Evolutionary conservation across 2,113 vertebrate species (phyloP).

Genomic region (Mustela lutreola): DNA sequence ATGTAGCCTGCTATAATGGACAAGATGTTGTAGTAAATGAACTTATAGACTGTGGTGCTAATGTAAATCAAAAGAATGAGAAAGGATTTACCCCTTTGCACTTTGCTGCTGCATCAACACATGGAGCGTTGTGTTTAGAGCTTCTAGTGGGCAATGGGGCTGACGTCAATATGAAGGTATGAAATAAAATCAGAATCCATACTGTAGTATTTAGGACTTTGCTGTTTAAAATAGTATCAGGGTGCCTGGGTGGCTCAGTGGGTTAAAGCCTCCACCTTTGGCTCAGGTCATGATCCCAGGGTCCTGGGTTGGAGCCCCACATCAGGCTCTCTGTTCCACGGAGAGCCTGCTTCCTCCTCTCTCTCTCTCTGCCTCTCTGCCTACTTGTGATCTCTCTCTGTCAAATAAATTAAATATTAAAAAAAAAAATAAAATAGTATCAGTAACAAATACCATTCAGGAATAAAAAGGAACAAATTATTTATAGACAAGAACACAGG

Average conservation of each 20-base stretch:
- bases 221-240: not conserved
- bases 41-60: constrained; percentile 97
- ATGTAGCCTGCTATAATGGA: constrained; percentile 98
- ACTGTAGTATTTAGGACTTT: not conserved
- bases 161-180: constrained; percentile 97
- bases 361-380: too few species aligned
- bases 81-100: constrained; percentile 98
- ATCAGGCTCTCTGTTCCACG: too few species aligned
- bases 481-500: not conserved
- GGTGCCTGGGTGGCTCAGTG: too few species aligned
- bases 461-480: not conserved
- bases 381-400: too few species aligned
- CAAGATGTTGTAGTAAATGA: constrained; percentile 99
- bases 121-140: constrained; percentile 97
- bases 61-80: constrained; percentile 98
- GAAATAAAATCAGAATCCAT: constrained; percentile 53
- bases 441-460: not conserved
- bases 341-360: too few species aligned
- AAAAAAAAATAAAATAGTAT: not conserved
- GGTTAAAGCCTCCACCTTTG: too few species aligned
- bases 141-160: constrained; percentile 97
- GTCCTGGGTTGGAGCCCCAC: too few species aligned
- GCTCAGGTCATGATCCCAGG: too few species aligned
- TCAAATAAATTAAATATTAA: too few species aligned
- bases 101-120: constrained; percentile 97